Evolutionary conservation across 1,140 invertebrate genomes (phyloP).

Genomic region (Bombus pascuorum): DNA sequence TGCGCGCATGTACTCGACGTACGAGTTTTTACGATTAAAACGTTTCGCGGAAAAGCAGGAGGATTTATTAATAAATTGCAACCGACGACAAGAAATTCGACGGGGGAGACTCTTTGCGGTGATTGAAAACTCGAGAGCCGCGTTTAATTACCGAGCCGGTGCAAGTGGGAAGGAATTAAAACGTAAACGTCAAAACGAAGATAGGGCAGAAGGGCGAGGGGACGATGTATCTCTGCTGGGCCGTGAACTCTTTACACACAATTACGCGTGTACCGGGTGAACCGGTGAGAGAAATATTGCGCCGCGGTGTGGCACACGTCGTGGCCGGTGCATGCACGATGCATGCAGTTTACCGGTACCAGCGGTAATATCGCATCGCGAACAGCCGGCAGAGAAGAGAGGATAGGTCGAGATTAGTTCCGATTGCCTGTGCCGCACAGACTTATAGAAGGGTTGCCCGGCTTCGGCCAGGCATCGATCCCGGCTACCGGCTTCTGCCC

Average conservation of each 20-base stretch:
- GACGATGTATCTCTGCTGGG: background rate
- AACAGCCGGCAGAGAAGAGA: slow-evolving; percentile 58
- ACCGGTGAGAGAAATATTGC: slow-evolving; percentile 60
- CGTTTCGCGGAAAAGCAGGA: background rate
- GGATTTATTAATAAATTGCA: background rate
- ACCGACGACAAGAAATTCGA: background rate
- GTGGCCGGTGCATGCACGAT: slow-evolving; percentile 22
- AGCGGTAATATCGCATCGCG: slow-evolving; percentile 66
- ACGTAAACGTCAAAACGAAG: slow-evolving; percentile 47
- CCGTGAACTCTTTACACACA: slow-evolving; percentile 44
- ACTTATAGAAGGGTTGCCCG: slow-evolving; percentile 75
- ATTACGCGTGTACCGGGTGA: slow-evolving; percentile 43
- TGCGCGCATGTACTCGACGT: background rate
- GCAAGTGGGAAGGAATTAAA: slow-evolving; percentile 32
- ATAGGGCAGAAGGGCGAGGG: background rate
- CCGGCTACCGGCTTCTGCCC: slow-evolving; percentile 76
- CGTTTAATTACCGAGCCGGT: slow-evolving; percentile 4
- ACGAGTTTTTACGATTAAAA: background rate
- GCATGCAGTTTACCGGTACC: slow-evolving; percentile 44
- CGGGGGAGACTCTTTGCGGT: background rate
- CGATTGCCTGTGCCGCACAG: slow-evolving; percentile 76
- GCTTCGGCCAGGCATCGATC: slow-evolving; percentile 74
- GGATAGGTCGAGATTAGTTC: slow-evolving; percentile 78
- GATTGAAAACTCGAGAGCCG: slow-evolving; percentile 2
- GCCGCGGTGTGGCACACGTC: background rate